Evolutionary conservation across 2,888 invertebrate species (phyloP), one percentile per base, ranked within the genome.

Genomic region (Emmelina monodactyla): DNA sequence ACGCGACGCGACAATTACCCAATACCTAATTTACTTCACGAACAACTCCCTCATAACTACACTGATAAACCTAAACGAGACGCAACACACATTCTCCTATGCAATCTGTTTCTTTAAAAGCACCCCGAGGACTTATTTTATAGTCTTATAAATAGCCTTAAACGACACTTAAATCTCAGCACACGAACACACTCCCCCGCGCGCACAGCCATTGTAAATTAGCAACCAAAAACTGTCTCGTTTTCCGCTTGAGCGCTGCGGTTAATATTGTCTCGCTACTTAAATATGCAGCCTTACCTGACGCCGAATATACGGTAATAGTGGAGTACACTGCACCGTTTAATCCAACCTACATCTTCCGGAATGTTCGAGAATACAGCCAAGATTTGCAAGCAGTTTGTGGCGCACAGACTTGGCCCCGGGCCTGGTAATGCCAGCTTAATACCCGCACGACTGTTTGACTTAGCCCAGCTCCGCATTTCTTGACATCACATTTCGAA

Each of bases 241-340:
- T 73, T 75, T 84, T 85, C 84, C 84, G 75, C 80, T 73, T 82
- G 82, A 83, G 82, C 75, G 82, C 83, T 62, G 65, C 65, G 63
- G 66, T 73, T 76, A 78, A 78, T 75, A 76, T 73, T 71, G 78
- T 75, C 75, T 75, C 69, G 62, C 58, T 59, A 52, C 59, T 71
- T 56, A 76, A 72, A 72, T 72, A 75, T 73, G 68, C 70, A 68
- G 58, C 51, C 64, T 69, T 68, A 78, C 78, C 78, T 76, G 75
- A 58, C 51, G 57, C 52, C 59, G 56, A 63, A 71, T 65, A 64
- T 62, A 68, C 62, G 69, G 73, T 76, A 79, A 78, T 76, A 69
- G 78, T 67, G 58, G 66, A 64, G 71, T 73, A 68, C 66, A 72
- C 63, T 64, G 70, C 72, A 57, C 67, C 73, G 68, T 69, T 75